Evolutionary conservation across 2,797 vertebrate species (phyloP), one percentile per base, ranked within the genome.

Genomic region (Siniperca undulata): DNA sequence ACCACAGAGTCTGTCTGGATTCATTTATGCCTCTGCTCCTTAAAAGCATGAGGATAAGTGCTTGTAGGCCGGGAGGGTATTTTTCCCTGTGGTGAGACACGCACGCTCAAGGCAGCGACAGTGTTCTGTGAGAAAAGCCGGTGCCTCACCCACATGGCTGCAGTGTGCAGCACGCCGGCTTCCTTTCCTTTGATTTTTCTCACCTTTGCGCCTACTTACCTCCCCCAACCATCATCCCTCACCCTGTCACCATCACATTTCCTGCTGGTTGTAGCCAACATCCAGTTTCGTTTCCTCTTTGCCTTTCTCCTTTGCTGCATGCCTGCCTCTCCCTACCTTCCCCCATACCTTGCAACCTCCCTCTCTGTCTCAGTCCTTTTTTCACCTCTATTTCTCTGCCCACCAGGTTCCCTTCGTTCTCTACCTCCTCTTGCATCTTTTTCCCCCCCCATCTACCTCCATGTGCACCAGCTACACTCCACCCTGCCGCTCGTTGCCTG

Each of bases 111-210:
- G 76, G 86, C 75, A 52, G 84, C 52, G 71, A 34, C 79, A 42
- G 72, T n/a, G 58, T 58, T 81, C 66, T 17, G 40, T 78, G 82
- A 53, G 69, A 81, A 82, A 83, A 90, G 89, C 91, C 89, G 80
- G 89, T 82, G 92, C 93, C 94, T 95, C 94, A 94, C 94, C 93
- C 93, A 94, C 93, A 94, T 94, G 92, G 93, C 92, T 91, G 93
- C 92, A 78, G 88, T 82, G 84, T 87, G 89, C 82, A 89, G 81
- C 85, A 22, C n/a, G 60, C 90, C 86, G 82, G 88, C 86, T 83
- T 75, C 68, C 70, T 19, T 69, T 50, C 70, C 79, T 77, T 74
- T 67, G 17, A 80, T 81, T 40, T 19, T 59, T 42, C 78, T 72
- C 80, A 83, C 74, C 56, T 83, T 72, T 22, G 38, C 27, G 8